Conservation (phyloP, 1,140 invertebrate genomes). For the Melipona quadrifasciata region DNA sequence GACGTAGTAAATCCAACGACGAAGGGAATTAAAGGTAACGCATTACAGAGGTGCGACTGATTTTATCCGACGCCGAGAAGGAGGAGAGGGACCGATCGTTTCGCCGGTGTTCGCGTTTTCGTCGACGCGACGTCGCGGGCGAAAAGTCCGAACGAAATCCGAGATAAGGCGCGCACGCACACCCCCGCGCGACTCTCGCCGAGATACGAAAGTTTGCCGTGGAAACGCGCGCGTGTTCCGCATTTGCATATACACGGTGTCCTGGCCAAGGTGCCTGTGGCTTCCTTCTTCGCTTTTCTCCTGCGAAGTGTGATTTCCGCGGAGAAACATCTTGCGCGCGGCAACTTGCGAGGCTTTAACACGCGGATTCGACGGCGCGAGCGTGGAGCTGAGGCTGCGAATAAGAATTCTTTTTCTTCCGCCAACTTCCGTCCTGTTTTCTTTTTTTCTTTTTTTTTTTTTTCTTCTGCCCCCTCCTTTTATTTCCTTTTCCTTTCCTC, state of each 20-base stretch:
- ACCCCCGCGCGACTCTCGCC: neutral
- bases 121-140: neutral
- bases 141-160: slow-evolving; percentile 75
- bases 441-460: neutral
- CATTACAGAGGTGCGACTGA: no score
- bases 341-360: slow-evolving; percentile 22
- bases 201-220: slow-evolving; percentile 39
- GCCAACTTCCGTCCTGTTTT: neutral
- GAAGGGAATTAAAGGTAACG: no score
- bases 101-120: no score
- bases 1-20: no score
- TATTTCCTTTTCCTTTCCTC: neutral
- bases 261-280: neutral
- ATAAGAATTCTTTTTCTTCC: neutral
- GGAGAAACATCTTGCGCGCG: slow-evolving; percentile 19
- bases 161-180: slow-evolving; percentile 71
- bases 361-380: neutral
- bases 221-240: slow-evolving; percentile 19
- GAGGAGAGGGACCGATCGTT: slow-evolving; percentile 57
- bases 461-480: neutral
- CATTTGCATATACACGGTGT: slow-evolving; percentile 48
- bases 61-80: slow-evolving; percentile 56
- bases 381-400: neutral
- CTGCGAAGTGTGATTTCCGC: neutral
- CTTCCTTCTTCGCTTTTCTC: neutral